A percentile compares a stretch with the other conserved stretches of the same genome.
These are phyloP conservation scores for Amphiduros pacificus DNA, from an alignment of 2,888 invertebrate genomes.

Conservation along the genomic window DNA sequence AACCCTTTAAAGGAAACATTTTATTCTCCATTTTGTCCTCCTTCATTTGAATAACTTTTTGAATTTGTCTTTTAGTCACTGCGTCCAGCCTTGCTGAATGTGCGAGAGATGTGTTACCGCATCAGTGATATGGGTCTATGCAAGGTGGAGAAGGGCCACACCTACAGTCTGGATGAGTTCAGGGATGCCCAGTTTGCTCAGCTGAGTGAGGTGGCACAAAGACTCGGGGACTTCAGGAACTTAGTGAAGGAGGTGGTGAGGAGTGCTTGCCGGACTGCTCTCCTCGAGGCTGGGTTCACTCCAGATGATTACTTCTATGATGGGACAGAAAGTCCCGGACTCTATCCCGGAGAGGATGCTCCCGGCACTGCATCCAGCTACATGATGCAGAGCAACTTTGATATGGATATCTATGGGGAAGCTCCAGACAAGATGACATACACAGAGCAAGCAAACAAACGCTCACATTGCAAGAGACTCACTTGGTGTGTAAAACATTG, in stretches of 20 bases:
- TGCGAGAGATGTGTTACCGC: conserved; percentile 65
- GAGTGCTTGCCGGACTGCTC: conserved; percentile 75
- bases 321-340: conserved; percentile 41
- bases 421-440: conserved; percentile 74
- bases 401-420: conserved; percentile 60
- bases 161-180: conserved; percentile 57
- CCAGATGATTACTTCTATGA: conserved; percentile 69
- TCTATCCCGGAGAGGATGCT: conserved; percentile 32
- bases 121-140: conserved; percentile 61
- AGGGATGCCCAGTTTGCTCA: conserved; percentile 57
- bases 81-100: conserved; percentile 71
- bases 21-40: too few species aligned
- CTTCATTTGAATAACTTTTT: too few species aligned
- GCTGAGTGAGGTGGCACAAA: conserved; percentile 58
- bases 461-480: conserved; percentile 77
- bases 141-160: conserved; percentile 58
- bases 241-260: conserved; percentile 67
- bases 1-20: too few species aligned
- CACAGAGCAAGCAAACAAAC: conserved; percentile 82
- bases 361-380: conserved; percentile 57
- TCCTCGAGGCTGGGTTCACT: conserved; percentile 76
- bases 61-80: conserved; percentile 63
- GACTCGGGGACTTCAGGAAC: conserved; percentile 57
- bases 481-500: conserved; percentile 67
- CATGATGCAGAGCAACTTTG: conserved; percentile 57